Evolutionary conservation across 2,113 vertebrate genomes (phyloP).

Genomic region (Carlito syrichta): DNA sequence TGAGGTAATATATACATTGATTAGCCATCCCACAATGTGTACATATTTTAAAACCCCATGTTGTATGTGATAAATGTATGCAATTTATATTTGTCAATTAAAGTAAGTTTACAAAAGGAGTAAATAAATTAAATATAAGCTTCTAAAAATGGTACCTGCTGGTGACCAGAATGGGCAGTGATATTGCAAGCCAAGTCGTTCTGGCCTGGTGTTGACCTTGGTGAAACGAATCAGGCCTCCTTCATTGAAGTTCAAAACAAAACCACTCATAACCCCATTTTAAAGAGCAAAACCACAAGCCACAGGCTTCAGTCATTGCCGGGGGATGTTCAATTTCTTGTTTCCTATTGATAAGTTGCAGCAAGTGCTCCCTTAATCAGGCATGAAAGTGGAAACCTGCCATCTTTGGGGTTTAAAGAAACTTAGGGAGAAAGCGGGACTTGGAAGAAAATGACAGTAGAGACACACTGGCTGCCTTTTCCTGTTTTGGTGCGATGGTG

Average conservation of each 20-base stretch:
- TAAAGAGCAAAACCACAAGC: constrained; percentile 66
- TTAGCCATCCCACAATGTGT: too few species aligned
- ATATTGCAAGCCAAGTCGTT: neutral
- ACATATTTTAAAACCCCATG: too few species aligned
- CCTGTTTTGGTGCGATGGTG: neutral
- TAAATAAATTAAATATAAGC: too few species aligned
- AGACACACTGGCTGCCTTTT: neutral
- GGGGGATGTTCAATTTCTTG: neutral
- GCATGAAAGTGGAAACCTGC: neutral
- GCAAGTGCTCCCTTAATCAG: neutral
- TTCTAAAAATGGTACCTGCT: neutral
- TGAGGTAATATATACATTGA: too few species aligned
- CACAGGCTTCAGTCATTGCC: constrained; percentile 19
- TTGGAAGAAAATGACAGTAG: rapidly evolving
- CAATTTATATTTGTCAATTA: too few species aligned
- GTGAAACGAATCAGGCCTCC: constrained; percentile 6
- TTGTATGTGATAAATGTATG: too few species aligned
- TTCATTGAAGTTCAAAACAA: constrained; percentile 47
- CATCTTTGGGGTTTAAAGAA: neutral
- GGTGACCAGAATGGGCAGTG: neutral
- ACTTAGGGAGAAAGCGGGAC: neutral
- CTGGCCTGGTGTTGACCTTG: constrained; percentile 42
- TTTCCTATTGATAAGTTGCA: constrained; percentile 40
- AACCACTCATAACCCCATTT: constrained; percentile 53
- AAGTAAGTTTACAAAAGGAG: too few species aligned